Evolutionary conservation across 1,140 invertebrate species (phyloP).

Genomic region (Zophobas atratus): DNA sequence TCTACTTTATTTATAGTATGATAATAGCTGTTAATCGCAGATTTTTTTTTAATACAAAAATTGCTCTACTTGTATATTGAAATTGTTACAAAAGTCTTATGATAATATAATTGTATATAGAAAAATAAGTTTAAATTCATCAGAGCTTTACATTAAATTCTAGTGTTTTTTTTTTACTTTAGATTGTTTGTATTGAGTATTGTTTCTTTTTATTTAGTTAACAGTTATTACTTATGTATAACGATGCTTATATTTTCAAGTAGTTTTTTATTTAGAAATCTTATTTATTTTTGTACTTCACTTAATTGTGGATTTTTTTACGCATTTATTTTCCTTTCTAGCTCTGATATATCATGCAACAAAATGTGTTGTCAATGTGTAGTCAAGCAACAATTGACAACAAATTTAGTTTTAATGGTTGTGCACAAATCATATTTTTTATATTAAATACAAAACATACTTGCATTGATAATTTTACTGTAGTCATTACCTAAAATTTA

Average conservation of each 20-base stretch:
- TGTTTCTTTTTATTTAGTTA: no score
- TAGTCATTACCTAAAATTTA: not conserved
- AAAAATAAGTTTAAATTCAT: conserved; percentile 24
- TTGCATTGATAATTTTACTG: conserved; percentile 34
- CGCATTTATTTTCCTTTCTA: conserved; percentile 40
- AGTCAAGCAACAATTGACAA: conserved; percentile 2
- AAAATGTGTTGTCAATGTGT: conserved; percentile 22
- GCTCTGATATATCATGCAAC: conserved; percentile 31
- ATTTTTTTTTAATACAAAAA: conserved; percentile 33
- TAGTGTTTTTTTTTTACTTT: conserved; percentile 20
- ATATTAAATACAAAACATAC: conserved; percentile 46
- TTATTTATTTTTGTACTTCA: conserved; percentile 29
- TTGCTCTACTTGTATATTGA: conserved; percentile 39
- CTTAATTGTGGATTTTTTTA: conserved; percentile 35
- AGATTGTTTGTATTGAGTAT: not conserved
- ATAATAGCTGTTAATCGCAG: not conserved
- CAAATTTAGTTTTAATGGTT: conserved; percentile 50
- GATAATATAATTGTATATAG: conserved; percentile 48
- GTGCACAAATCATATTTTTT: conserved; percentile 56
- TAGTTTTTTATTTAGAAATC: conserved; percentile 9
- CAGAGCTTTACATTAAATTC: conserved; percentile 43
- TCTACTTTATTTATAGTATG: conserved; percentile 11
- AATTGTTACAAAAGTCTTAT: conserved; percentile 52
- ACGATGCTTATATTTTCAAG: no score
- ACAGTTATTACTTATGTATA: no score